Evolutionary conservation across 2,888 invertebrate species (phyloP).

Genomic region (Scaptomyza polygonia): DNA sequence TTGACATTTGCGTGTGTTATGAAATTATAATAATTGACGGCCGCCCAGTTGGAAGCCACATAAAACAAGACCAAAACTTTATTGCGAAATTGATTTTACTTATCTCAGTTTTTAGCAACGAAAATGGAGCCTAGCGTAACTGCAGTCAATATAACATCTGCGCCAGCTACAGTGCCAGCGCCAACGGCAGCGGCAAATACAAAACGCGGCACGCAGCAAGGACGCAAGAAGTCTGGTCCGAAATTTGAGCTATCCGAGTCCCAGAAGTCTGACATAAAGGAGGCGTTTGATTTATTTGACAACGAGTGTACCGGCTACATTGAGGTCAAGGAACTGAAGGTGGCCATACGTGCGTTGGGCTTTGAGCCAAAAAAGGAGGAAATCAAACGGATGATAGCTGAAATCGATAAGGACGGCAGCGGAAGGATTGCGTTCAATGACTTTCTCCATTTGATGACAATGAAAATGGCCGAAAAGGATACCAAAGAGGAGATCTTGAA

Average conservation of each 20-base stretch:
- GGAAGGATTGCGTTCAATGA: slow-evolving; percentile 95
- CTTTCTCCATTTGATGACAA: slow-evolving; percentile 94
- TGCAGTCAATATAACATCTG: slow-evolving; percentile 31
- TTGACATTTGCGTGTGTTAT: slow-evolving; percentile 66
- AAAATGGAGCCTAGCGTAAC: slow-evolving; percentile 59
- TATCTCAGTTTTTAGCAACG: slow-evolving; percentile 38
- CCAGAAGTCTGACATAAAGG: slow-evolving; percentile 95
- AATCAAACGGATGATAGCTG: slow-evolving; percentile 96
- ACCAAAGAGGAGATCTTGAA: slow-evolving; percentile 97
- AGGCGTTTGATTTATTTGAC: slow-evolving; percentile 98
- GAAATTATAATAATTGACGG: slow-evolving; percentile 58
- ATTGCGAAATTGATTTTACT: slow-evolving; percentile 38
- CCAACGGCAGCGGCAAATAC: slow-evolving; percentile 30
- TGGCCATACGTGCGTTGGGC: slow-evolving; percentile 97
- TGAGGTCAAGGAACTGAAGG: slow-evolving; percentile 96
- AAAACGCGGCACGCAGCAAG: slow-evolving; percentile 68
- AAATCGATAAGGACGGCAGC: slow-evolving; percentile 94
- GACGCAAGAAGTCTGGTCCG: slow-evolving; percentile 88
- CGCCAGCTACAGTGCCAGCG: slow-evolving; percentile 22
- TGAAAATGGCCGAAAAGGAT: slow-evolving; percentile 98
- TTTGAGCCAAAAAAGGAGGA: slow-evolving; percentile 99
- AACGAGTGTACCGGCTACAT: slow-evolving; percentile 94
- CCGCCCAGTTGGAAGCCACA: slow-evolving; percentile 21
- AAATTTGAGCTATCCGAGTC: slow-evolving; percentile 95
- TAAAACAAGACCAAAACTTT: slow-evolving; percentile 7